phyloP scores from a whole-genome alignment of 1,140 invertebrate species.

The Ylistrum balloti region DNA sequence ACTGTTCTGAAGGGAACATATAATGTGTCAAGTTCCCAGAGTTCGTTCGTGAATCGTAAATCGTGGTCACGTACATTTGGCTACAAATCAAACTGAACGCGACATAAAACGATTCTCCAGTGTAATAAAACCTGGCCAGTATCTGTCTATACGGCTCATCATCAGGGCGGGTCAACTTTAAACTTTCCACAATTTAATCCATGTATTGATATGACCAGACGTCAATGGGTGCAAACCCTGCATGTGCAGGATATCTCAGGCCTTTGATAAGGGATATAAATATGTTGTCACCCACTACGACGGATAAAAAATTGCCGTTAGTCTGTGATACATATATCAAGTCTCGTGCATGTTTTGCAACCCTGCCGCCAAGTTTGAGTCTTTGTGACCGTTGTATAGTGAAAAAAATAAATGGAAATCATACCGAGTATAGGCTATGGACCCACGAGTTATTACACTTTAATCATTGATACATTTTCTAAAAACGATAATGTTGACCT shows the following conservation, averaged over 20 bases:
- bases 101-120: not conserved
- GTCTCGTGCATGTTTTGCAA: no score
- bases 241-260: not conserved
- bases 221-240: not conserved
- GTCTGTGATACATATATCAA: no score
- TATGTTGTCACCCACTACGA: not conserved
- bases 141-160: not conserved
- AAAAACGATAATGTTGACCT: no score
- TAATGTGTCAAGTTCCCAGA: not conserved
- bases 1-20: not conserved
- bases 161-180: conserved; percentile 3
- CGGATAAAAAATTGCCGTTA: no score
- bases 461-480: no score
- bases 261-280: not conserved
- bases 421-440: no score
- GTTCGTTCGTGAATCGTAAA: not conserved
- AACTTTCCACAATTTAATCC: not conserved
- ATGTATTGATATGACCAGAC: not conserved
- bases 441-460: no score
- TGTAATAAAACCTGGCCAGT: not conserved
- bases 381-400: no score
- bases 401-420: no score
- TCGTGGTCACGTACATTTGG: not conserved
- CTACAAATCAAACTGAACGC: not conserved
- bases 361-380: no score